Evolutionary conservation across 2,797 vertebrate genomes (phyloP), one percentile per base, ranked within the genome.

Genomic region (Sphenopsis melanotis): DNA sequence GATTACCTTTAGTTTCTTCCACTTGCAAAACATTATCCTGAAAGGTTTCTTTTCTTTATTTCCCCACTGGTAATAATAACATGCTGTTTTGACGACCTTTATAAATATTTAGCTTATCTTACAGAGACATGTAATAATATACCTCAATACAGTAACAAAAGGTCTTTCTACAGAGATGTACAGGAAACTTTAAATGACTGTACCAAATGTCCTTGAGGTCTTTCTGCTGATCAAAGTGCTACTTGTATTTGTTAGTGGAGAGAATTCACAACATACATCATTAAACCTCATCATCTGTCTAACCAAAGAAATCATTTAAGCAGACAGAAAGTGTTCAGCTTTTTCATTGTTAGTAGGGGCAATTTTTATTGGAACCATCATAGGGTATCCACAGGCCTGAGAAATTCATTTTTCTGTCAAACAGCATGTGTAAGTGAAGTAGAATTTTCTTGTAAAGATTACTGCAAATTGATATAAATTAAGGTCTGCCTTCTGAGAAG

Each of bases 301-400:
- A 95, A 95, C 86, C 96, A 92, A 96, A 94, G 83, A 97, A 96
- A 95, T 96, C 92, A 96, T 97, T 98, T 97, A 87, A 97, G 93
- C 96, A 97, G 95, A 94, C 82, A 96, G 91, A 97, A 97, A 97
- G 83, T 96, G 95, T 94, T 96, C 96, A 89, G 96, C 92, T 96
- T 94, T 83, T 90, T 95, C 93, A 81, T 96, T 97, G 97, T 97
- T 97, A 89, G 94, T 77, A 37, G 69, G 93, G 93, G 85, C 97
- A 98, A 94, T 98, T 98, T 98, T 98, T 98, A 97, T 98, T 98
- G 96, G 97, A 98, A 94, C 89, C 84, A 95, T 98, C 98, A 97
- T 92, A 96, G 97, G 94, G 93, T 96, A 96, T 97, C 89, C 95
- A 93, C 95, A 93, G 92, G 96, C 83, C 90, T 94, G 83, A 95